Evolutionary conservation across 2,113 vertebrate species (phyloP).

Genomic region (Ondatra zibethicus): DNA sequence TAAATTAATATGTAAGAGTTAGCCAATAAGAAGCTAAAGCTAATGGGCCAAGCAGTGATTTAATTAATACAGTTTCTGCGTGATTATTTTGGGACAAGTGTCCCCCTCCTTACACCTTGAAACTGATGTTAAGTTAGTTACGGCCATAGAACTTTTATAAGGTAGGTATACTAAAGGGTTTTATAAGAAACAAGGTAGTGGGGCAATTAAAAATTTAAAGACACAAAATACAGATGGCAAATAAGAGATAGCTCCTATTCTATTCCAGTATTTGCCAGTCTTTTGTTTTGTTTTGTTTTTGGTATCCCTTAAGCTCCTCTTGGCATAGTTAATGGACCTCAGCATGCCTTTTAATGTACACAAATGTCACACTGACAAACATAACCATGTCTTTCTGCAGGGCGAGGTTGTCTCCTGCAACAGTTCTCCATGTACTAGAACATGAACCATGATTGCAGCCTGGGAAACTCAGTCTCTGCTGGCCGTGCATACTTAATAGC

Average conservation of each 20-base stretch:
- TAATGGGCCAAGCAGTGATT: too few species aligned
- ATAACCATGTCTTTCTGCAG: neutral
- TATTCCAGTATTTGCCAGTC: neutral
- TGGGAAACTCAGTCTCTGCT: neutral
- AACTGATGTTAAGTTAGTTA: neutral
- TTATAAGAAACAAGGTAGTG: neutral
- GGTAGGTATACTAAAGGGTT: neutral
- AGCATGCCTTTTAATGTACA: neutral
- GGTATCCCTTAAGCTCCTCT: neutral
- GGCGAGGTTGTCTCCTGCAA: neutral
- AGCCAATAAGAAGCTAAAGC: too few species aligned
- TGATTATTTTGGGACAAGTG: too few species aligned
- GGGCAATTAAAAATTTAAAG: neutral
- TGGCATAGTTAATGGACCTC: neutral
- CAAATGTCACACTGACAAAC: neutral
- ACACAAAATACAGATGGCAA: neutral
- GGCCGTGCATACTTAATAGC: neutral
- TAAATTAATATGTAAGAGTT: too few species aligned
- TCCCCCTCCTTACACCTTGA: neutral
- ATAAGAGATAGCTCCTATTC: neutral
- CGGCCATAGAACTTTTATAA: neutral
- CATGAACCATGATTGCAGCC: neutral
- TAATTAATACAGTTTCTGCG: too few species aligned
- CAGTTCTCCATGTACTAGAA: neutral
- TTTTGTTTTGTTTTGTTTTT: neutral